Percentiles rank a stretch among this genome's conserved stretches.
Evolutionary conservation across 2,888 invertebrate species (phyloP).

Genomic region (Drosophila maculinotata): DNA sequence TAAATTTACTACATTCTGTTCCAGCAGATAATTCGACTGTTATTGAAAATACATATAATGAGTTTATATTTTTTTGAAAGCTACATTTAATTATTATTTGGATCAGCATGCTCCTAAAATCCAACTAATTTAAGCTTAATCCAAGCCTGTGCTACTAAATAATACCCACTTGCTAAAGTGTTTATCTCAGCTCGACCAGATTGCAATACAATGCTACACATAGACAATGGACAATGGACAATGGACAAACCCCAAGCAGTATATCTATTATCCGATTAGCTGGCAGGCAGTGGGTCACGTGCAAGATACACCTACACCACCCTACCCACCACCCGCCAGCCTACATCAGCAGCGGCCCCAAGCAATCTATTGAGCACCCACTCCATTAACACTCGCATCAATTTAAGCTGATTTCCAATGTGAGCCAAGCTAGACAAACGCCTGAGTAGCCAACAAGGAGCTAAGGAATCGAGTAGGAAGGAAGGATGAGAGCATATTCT

Average conservation of each 20-base stretch:
- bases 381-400: constrained; percentile 63
- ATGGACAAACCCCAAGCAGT: constrained; percentile 8
- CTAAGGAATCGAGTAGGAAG: too few relatives aligned
- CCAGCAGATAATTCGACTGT: too few relatives aligned
- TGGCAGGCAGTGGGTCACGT: constrained; percentile 21
- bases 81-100: too few relatives aligned
- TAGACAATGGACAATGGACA: constrained; percentile 13
- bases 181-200: constrained; percentile 1
- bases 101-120: too few relatives aligned
- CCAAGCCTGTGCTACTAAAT: neutral
- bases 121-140: neutral
- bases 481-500: constrained; percentile 8
- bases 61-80: too few relatives aligned
- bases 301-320: constrained; percentile 13
- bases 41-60: too few relatives aligned
- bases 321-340: neutral
- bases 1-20: too few relatives aligned
- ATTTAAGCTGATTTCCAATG: constrained; percentile 60
- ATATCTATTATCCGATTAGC: constrained; percentile 51
- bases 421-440: constrained; percentile 25
- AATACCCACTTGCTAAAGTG: constrained; percentile 2
- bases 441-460: constrained; percentile 23
- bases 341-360: too few relatives aligned
- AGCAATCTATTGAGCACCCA: constrained; percentile 14
- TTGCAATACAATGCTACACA: constrained; percentile 13